Evolutionary conservation across 2,888 invertebrate genomes (phyloP).

Genomic region (Adineta ricciae): DNA sequence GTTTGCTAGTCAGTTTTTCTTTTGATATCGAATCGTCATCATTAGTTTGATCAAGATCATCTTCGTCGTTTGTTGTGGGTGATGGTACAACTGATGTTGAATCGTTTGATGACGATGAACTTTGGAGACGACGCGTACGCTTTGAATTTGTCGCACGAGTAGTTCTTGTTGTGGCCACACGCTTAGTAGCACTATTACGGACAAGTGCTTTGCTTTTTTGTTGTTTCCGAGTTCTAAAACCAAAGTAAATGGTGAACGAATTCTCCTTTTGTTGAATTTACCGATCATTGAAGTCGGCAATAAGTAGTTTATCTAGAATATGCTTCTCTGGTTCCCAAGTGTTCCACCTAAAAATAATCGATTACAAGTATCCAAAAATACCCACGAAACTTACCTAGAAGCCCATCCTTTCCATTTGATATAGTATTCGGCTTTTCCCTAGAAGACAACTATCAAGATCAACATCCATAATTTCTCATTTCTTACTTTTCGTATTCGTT

Average conservation of each 20-base stretch:
- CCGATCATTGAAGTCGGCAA: not conserved
- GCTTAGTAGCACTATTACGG: not conserved
- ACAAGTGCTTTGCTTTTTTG: not conserved
- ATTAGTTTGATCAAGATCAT: too few relatives aligned
- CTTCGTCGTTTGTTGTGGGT: not conserved
- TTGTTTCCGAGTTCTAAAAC: not conserved
- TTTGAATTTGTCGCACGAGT: not conserved
- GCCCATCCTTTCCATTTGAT: conserved; percentile 15
- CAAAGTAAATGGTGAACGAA: not conserved
- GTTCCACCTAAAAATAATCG: not conserved
- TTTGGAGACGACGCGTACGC: not conserved
- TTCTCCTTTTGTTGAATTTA: too few relatives aligned
- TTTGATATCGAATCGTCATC: not conserved
- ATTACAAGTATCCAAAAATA: not conserved
- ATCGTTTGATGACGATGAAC: not conserved
- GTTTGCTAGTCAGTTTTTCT: not conserved
- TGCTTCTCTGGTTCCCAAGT: not conserved
- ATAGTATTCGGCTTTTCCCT: not conserved
- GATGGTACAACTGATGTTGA: not conserved
- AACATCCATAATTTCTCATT: not conserved
- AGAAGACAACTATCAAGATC: not conserved
- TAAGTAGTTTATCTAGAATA: not conserved
- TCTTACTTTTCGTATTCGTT: not conserved
- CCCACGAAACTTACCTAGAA: not conserved
- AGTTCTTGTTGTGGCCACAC: not conserved